phyloP scores from a whole-genome alignment of 2,888 invertebrate species.

The Octonoba sinensis region DNA sequence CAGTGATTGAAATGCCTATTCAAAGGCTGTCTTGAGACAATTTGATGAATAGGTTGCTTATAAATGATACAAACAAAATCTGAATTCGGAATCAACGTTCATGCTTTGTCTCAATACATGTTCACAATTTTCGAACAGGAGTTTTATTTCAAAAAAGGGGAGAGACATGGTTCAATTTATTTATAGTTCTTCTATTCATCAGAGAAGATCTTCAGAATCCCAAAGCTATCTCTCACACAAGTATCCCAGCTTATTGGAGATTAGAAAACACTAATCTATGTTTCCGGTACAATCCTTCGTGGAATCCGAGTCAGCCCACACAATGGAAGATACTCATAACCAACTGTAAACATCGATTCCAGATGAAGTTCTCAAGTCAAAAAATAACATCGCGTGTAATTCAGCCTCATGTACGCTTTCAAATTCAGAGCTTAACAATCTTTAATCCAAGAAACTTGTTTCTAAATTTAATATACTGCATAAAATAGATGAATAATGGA shows the following conservation, averaged over 20 bases:
- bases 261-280: slow-evolving; percentile 53
- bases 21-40: too few relatives aligned
- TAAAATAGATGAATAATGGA: slow-evolving; percentile 63
- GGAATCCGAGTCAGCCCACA: slow-evolving; percentile 43
- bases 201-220: slow-evolving; percentile 20
- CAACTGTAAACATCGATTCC: slow-evolving; percentile 43
- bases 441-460: slow-evolving; percentile 62
- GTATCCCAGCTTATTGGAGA: slow-evolving; percentile 25
- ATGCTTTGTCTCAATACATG: too few relatives aligned
- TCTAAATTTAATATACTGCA: slow-evolving; percentile 63
- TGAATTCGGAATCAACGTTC: too few relatives aligned
- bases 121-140: too few relatives aligned
- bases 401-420: slow-evolving; percentile 49
- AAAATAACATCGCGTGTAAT: slow-evolving; percentile 54
- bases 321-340: slow-evolving; percentile 38
- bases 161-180: slow-evolving; percentile 50
- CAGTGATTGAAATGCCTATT: too few relatives aligned
- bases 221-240: slow-evolving; percentile 12
- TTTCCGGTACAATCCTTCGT: slow-evolving; percentile 52
- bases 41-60: too few relatives aligned
- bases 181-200: slow-evolving; percentile 1
- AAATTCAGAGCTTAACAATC: slow-evolving; percentile 58
- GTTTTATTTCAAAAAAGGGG: neutral
- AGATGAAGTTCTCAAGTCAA: slow-evolving; percentile 38
- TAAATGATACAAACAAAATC: too few relatives aligned